A percentile compares a stretch with the other conserved stretches of the same genome.
Evolutionary conservation across 2,113 vertebrate species (phyloP).

Genomic region (Scolopax mira): DNA sequence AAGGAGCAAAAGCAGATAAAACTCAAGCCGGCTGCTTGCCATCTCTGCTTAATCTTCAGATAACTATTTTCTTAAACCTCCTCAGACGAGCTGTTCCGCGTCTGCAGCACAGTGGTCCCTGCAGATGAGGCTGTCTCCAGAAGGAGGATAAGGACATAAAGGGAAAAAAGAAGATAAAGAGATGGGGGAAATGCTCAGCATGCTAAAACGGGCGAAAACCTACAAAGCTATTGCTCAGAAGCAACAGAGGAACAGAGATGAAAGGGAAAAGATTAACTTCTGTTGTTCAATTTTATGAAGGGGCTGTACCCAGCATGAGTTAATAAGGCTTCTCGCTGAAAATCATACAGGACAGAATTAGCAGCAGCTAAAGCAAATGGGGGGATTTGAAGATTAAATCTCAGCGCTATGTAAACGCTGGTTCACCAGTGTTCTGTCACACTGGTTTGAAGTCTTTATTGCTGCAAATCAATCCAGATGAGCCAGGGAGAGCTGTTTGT

Average conservation of each 20-base stretch:
- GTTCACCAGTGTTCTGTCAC: accelerated
- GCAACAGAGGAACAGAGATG: neutral
- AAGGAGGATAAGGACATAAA: constrained; percentile 14
- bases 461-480: neutral
- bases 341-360: neutral
- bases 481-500: neutral
- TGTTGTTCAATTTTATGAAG: neutral
- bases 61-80: neutral
- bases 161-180: constrained; percentile 13
- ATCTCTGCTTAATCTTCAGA: neutral
- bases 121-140: constrained; percentile 3
- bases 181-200: neutral
- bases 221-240: neutral
- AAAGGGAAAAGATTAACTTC: neutral
- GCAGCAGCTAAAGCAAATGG: neutral
- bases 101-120: neutral
- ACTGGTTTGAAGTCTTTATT: neutral
- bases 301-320: neutral
- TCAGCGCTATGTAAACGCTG: accelerated
- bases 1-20: constrained; percentile 17
- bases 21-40: neutral
- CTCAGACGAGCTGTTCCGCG: neutral
- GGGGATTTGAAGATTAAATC: neutral
- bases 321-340: neutral
- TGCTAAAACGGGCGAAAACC: neutral